Evolutionary conservation across 2,888 invertebrate genomes (phyloP).

Genomic region (Isoperla grammatica): DNA sequence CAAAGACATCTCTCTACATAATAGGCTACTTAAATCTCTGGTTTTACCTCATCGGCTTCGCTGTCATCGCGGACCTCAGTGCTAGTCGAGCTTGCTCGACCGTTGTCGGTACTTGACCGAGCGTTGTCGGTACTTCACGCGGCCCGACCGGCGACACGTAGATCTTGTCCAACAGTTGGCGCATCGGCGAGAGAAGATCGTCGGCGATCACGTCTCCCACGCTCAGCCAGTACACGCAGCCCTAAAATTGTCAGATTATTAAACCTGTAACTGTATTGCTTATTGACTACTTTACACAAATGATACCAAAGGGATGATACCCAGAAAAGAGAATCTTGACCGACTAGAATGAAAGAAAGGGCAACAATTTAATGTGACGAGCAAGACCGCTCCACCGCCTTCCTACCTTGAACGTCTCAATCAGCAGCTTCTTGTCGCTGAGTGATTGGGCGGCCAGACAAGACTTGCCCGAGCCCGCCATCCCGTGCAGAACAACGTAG

Average conservation of each 20-base stretch:
- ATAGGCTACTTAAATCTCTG: too few relatives aligned
- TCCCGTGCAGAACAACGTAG: constrained; percentile 61
- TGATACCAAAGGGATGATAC: too few relatives aligned
- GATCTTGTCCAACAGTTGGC: not conserved
- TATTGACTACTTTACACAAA: too few relatives aligned
- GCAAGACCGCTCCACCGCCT: too few relatives aligned
- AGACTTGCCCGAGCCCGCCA: constrained; percentile 72
- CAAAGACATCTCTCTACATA: too few relatives aligned
- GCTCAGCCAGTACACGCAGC: constrained; percentile 47
- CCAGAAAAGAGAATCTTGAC: too few relatives aligned
- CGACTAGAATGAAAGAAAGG: too few relatives aligned
- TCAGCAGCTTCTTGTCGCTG: constrained; percentile 47
- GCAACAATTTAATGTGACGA: too few relatives aligned
- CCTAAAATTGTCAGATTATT: too few relatives aligned
- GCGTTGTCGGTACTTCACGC: not conserved
- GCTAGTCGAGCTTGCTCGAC: not conserved
- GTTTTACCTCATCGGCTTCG: not conserved
- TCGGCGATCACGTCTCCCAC: constrained; percentile 42
- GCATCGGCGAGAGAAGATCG: constrained; percentile 29
- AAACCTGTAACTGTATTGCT: too few relatives aligned
- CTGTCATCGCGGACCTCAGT: not conserved
- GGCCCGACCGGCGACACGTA: not conserved
- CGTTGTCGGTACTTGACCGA: not conserved
- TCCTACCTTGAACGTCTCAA: constrained; percentile 49
- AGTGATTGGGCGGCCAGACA: constrained; percentile 57